Evolutionary conservation across 2,797 vertebrate species (phyloP).

Genomic region (Macropus fuliginosus): DNA sequence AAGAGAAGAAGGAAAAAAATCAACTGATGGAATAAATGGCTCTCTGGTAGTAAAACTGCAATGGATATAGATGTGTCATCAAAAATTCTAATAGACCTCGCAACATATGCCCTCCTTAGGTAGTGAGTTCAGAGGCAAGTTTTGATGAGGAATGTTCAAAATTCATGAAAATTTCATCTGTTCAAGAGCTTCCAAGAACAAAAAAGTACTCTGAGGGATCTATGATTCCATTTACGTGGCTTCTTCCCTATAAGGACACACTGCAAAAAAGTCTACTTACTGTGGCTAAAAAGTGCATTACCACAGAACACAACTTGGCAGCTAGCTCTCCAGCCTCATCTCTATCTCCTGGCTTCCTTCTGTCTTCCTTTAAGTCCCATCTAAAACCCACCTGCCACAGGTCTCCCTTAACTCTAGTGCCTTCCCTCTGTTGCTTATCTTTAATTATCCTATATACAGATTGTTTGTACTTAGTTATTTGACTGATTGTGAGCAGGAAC

Average conservation of each 20-base stretch:
- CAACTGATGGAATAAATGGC: background rate
- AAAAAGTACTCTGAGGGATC: background rate
- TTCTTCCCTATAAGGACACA: background rate
- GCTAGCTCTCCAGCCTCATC: background rate
- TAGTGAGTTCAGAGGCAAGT: background rate
- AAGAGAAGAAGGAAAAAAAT: background rate
- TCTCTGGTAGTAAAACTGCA: background rate
- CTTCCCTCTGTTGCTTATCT: background rate
- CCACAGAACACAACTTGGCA: background rate
- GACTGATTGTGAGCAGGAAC: background rate
- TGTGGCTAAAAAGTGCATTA: background rate
- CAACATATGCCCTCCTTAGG: background rate
- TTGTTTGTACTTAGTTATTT: background rate
- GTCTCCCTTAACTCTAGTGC: background rate
- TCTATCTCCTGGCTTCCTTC: background rate
- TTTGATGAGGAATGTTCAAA: background rate
- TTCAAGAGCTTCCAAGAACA: background rate
- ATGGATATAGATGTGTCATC: background rate
- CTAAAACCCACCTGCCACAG: background rate
- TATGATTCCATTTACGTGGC: background rate
- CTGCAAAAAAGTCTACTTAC: background rate
- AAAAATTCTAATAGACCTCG: background rate
- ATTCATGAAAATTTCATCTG: background rate
- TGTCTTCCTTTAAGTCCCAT: background rate
- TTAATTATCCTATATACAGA: background rate